Evolutionary conservation across 2,797 vertebrate genomes (phyloP).

Genomic region (Paguma larvata): DNA sequence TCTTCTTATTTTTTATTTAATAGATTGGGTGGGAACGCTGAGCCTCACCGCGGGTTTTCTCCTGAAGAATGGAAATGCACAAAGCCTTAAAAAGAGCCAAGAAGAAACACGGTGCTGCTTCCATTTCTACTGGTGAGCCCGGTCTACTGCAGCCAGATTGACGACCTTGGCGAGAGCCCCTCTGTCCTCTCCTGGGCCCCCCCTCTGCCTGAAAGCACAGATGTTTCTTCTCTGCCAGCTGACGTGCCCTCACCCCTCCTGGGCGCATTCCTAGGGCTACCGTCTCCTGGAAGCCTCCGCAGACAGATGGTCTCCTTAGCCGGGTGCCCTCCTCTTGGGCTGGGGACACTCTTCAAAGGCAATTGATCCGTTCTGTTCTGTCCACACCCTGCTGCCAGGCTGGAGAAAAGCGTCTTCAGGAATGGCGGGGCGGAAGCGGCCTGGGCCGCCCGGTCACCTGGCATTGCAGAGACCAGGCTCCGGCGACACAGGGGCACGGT

Average conservation of each 20-base stretch:
- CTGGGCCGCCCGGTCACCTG: background rate
- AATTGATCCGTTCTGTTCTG: fast-evolving
- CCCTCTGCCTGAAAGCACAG: background rate
- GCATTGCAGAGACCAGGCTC: background rate
- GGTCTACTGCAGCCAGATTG: no score
- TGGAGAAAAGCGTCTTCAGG: background rate
- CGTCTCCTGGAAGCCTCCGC: background rate
- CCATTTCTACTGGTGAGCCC: background rate
- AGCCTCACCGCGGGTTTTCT: background rate
- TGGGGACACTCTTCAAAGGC: background rate
- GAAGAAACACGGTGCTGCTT: background rate
- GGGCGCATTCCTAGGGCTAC: background rate
- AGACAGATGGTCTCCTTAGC: background rate
- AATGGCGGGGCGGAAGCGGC: no score
- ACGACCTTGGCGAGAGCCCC: background rate
- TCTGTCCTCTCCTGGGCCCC: background rate
- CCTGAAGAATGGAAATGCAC: background rate
- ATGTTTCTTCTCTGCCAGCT: background rate
- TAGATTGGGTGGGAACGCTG: background rate
- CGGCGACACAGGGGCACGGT: no score
- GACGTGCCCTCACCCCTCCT: background rate
- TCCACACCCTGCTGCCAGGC: background rate
- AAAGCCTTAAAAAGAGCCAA: background rate
- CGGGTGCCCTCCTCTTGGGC: background rate
- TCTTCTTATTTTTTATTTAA: background rate